Percentiles rank a stretch among this genome's conserved stretches.
Conservation (phyloP, 1,140 invertebrate genomes). For the Drosophila serrata region DNA sequence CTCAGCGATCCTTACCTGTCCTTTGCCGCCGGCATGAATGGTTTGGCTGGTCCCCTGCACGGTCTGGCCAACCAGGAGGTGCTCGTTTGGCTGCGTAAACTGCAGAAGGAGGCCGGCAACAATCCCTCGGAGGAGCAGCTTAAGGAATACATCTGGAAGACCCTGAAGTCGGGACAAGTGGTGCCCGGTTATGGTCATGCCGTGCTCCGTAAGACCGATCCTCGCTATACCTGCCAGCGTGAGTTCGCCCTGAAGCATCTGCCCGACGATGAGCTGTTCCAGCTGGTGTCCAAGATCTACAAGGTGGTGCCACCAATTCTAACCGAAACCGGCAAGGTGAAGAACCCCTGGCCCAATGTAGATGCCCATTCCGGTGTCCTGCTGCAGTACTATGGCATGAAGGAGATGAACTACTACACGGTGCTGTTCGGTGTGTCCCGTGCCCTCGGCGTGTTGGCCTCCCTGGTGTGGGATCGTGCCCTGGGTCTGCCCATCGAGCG, state of each 20-base stretch:
- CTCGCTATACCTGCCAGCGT: slow-evolving; percentile 95
- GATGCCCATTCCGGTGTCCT: slow-evolving; percentile 98
- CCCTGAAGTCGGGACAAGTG: slow-evolving; percentile 93
- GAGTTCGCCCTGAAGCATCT: slow-evolving; percentile 98
- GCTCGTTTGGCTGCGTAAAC: slow-evolving; percentile 93
- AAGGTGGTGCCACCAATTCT: slow-evolving; percentile 97
- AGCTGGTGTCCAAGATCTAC: slow-evolving; percentile 96
- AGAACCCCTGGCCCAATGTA: slow-evolving; percentile 99
- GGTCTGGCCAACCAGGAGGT: slow-evolving; percentile 98
- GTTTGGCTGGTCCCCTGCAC: slow-evolving; percentile 97
- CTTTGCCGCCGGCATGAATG: slow-evolving; percentile 97
- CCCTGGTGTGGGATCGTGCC: slow-evolving; percentile 97
- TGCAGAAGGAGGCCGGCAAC: slow-evolving; percentile 92
- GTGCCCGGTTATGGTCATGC: slow-evolving; percentile 99
- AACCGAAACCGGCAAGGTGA: slow-evolving; percentile 97
- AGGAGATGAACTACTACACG: slow-evolving; percentile 99
- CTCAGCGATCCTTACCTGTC: slow-evolving; percentile 97
- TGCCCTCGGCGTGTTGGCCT: slow-evolving; percentile 95
- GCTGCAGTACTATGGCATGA: slow-evolving; percentile 97
- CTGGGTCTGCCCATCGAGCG: slow-evolving; percentile 97
- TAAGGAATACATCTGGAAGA: slow-evolving; percentile 97
- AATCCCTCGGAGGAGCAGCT: slow-evolving; percentile 94
- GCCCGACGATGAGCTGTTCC: slow-evolving; percentile 96
- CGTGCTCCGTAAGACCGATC: slow-evolving; percentile 98
- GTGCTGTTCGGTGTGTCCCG: slow-evolving; percentile 98